These are phyloP conservation scores for Hoplostethus atlanticus DNA, from an alignment of 2,797 vertebrate species.

Conservation along the genomic window DNA sequence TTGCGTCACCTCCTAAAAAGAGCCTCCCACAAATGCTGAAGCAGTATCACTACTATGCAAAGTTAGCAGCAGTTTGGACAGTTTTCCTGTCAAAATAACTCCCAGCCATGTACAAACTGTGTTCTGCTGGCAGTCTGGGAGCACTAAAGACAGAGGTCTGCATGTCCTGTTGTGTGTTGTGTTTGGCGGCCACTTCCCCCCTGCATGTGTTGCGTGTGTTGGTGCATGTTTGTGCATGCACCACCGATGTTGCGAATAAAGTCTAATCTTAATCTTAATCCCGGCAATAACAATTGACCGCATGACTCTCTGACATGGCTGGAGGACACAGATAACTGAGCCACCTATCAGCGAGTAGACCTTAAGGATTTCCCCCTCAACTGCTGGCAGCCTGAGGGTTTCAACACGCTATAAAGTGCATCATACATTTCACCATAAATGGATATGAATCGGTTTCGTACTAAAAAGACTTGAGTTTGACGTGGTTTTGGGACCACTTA, in stretches of 20 bases:
- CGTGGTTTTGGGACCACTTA: conserved; percentile 75
- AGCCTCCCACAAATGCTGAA: conserved; percentile 24
- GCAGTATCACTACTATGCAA: conserved; percentile 22
- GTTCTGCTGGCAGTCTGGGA: conserved; percentile 49
- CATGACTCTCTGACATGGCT: conserved; percentile 17
- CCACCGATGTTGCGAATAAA: too few species aligned
- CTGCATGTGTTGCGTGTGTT: too few species aligned
- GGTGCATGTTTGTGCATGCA: too few species aligned
- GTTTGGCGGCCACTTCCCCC: too few species aligned
- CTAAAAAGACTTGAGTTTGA: background rate
- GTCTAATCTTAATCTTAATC: too few species aligned
- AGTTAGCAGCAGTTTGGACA: conserved; percentile 27
- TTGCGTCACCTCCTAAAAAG: conserved; percentile 35
- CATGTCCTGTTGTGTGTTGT: conserved; percentile 69
- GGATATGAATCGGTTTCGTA: conserved; percentile 2
- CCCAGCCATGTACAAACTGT: conserved; percentile 34
- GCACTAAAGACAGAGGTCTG: conserved; percentile 48
- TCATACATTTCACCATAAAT: conserved; percentile 1
- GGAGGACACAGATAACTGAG: conserved; percentile 64
- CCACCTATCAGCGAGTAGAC: conserved; percentile 35
- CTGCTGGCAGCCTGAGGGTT: conserved; percentile 5
- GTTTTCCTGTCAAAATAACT: conserved; percentile 43
- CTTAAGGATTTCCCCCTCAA: conserved; percentile 11
- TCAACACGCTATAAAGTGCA: conserved; percentile 14
- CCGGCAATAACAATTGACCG: conserved; percentile 37